Conservation (phyloP, 1,140 invertebrate genomes). For the Adoxophyes honmai region DNA sequence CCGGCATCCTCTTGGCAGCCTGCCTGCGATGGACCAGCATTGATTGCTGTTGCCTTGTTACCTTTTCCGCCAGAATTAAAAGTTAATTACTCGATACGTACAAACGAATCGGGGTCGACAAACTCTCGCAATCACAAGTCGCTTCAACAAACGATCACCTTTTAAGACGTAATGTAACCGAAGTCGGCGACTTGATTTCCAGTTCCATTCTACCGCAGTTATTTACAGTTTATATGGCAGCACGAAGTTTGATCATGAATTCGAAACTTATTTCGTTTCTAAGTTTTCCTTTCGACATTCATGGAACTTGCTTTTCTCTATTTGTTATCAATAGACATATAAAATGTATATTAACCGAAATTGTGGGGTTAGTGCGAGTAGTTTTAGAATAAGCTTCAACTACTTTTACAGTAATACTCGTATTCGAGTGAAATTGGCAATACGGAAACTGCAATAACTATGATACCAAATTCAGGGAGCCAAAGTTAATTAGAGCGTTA, state of each 20-base stretch:
- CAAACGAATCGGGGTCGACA: not conserved
- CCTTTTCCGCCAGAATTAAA: constrained; percentile 10
- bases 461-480: not conserved
- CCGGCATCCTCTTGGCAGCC: constrained; percentile 44
- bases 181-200: not conserved
- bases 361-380: too few relatives aligned
- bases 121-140: constrained; percentile 2
- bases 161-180: constrained; percentile 13
- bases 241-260: constrained; percentile 1
- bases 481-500: constrained; percentile 10
- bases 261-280: constrained; percentile 11
- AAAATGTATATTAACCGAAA: too few relatives aligned
- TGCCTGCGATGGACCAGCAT: constrained; percentile 22
- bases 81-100: constrained; percentile 1
- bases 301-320: too few relatives aligned
- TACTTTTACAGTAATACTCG: too few relatives aligned
- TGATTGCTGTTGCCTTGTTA: constrained; percentile 12
- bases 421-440: too few relatives aligned
- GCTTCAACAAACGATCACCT: not conserved
- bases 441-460: not conserved
- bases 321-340: too few relatives aligned
- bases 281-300: not conserved
- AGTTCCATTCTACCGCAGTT: not conserved
- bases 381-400: too few relatives aligned
- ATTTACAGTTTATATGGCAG: constrained; percentile 2